Evolutionary conservation across 2,797 vertebrate species (phyloP).

Genomic region (Neosilurus hyrtlii): DNA sequence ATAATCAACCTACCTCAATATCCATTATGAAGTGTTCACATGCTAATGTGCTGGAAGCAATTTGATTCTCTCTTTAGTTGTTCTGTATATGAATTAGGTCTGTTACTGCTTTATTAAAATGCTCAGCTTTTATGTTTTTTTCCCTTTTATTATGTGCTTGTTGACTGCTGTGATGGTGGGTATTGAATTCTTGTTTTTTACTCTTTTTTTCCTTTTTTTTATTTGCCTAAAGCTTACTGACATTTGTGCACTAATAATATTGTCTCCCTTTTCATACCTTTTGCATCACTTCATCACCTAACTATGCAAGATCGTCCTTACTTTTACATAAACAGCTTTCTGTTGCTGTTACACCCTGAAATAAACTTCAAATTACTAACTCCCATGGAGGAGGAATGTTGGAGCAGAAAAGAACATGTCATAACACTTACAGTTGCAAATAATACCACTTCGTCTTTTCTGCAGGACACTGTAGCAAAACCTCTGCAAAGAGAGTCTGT

Average conservation of each 20-base stretch:
- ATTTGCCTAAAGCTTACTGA: not conserved
- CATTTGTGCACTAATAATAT: slow-evolving; percentile 1
- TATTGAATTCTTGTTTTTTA: not conserved
- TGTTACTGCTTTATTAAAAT: slow-evolving; percentile 3
- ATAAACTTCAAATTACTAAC: slow-evolving; percentile 50
- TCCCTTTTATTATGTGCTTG: slow-evolving; percentile 24
- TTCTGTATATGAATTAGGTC: slow-evolving; percentile 32
- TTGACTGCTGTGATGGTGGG: not conserved
- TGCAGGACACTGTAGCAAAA: slow-evolving; percentile 43
- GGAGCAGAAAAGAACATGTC: slow-evolving; percentile 52
- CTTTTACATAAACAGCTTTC: slow-evolving; percentile 39
- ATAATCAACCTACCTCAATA: slow-evolving; percentile 38
- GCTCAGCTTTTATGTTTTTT: not conserved
- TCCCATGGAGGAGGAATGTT: slow-evolving; percentile 38
- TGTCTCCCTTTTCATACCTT: slow-evolving; percentile 4
- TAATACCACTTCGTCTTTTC: slow-evolving; percentile 32
- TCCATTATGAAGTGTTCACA: slow-evolving; percentile 45
- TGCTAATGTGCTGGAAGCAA: slow-evolving; percentile 29
- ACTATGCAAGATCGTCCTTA: slow-evolving; percentile 29
- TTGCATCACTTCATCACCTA: slow-evolving; percentile 35
- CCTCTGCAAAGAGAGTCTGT: slow-evolving; percentile 43
- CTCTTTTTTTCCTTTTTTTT: no score
- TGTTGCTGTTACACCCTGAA: slow-evolving; percentile 44
- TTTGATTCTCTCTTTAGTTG: slow-evolving; percentile 33
- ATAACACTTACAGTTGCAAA: slow-evolving; percentile 49